A percentile compares a stretch with the other conserved stretches of the same genome.
These are phyloP conservation scores for Drosophila sucinea DNA, from an alignment of 1,140 invertebrate species.

Conservation along the genomic window DNA sequence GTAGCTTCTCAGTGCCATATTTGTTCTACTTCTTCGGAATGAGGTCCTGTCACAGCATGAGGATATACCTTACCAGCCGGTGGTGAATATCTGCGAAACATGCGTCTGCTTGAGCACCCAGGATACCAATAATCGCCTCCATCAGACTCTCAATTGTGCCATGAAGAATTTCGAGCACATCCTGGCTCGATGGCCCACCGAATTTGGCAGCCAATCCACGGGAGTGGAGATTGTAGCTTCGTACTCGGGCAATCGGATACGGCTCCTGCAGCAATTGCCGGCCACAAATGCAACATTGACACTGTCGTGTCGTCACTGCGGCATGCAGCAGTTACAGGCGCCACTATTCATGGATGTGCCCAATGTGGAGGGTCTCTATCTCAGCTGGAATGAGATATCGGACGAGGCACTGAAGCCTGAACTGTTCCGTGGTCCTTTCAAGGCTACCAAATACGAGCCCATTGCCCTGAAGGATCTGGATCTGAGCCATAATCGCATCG, in stretches of 20 bases:
- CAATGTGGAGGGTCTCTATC: slow-evolving; percentile 87
- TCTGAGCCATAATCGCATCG: slow-evolving; percentile 87
- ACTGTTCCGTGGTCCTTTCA: slow-evolving; percentile 86
- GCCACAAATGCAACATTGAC: slow-evolving; percentile 75
- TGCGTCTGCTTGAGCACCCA: slow-evolving; percentile 61
- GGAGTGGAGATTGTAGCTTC: slow-evolving; percentile 75
- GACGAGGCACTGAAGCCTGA: slow-evolving; percentile 85
- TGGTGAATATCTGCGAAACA: slow-evolving; percentile 66
- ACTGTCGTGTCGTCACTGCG: slow-evolving; percentile 83
- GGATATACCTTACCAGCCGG: slow-evolving; percentile 73
- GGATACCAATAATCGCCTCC: slow-evolving; percentile 46
- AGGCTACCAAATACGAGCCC: slow-evolving; percentile 85
- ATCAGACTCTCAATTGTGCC: slow-evolving; percentile 79
- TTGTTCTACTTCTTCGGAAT: slow-evolving; percentile 4
- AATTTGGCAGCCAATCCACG: slow-evolving; percentile 58
- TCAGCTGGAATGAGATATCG: slow-evolving; percentile 88
- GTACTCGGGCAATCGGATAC: slow-evolving; percentile 83
- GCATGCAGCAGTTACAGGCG: slow-evolving; percentile 85
- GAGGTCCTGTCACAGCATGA: slow-evolving; percentile 57
- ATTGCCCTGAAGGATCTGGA: slow-evolving; percentile 87
- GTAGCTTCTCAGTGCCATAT: slow-evolving; percentile 34
- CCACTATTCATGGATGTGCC: slow-evolving; percentile 87
- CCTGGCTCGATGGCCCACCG: slow-evolving; percentile 82
- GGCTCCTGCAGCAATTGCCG: slow-evolving; percentile 82
- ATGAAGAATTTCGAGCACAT: slow-evolving; percentile 81